Conservation (phyloP, 2,797 vertebrate species). For the Scomberomorus guttatus region DNA sequence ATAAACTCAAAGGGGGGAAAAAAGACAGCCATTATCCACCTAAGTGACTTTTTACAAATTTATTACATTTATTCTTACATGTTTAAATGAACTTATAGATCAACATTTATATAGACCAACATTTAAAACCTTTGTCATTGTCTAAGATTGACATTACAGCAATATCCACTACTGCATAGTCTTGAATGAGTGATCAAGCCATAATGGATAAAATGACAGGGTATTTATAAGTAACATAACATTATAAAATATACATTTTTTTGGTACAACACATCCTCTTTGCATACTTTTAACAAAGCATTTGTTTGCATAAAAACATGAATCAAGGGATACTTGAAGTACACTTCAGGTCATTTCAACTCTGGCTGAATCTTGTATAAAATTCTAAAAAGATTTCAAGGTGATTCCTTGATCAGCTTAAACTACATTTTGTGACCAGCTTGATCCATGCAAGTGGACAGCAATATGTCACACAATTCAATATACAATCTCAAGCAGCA, state of each 20-base stretch:
- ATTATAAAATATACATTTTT: background rate
- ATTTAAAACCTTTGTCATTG: background rate
- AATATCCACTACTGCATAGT: constrained; percentile 10
- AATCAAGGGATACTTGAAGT: background rate
- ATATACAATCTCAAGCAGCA: constrained; percentile 26
- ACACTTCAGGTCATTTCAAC: background rate
- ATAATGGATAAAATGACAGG: constrained; percentile 7
- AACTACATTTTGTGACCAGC: background rate
- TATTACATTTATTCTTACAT: background rate
- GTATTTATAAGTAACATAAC: background rate
- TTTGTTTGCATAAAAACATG: constrained; percentile 13
- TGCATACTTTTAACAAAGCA: background rate
- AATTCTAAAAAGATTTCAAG: constrained; percentile 20
- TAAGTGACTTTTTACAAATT: background rate
- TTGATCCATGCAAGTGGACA: background rate
- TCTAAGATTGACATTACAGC: background rate
- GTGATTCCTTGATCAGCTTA: constrained; percentile 28
- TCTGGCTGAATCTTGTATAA: background rate
- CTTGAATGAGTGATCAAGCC: constrained; percentile 13
- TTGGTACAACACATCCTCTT: background rate
- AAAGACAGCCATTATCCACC: background rate
- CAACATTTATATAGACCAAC: background rate
- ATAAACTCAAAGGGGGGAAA: too few species aligned
- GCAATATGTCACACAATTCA: background rate
- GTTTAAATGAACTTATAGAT: background rate